A percentile compares a stretch with the other conserved stretches of the same genome.
Evolutionary conservation across 53 echinoderm and acorn worm genomes (phyloP).

Genomic region (Holothuria leucospilota): DNA sequence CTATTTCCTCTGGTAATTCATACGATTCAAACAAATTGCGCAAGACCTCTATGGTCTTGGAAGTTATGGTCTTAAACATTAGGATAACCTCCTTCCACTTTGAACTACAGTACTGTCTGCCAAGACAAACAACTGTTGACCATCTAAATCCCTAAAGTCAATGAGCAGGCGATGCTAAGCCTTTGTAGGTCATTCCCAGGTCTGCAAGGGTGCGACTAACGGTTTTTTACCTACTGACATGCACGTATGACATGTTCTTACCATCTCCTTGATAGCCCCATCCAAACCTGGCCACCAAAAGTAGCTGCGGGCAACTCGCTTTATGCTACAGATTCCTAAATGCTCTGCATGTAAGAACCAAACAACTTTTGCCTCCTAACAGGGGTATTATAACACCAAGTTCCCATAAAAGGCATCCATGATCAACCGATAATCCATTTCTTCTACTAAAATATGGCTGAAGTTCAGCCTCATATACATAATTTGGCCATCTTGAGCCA

Average conservation of each 20-base stretch:
- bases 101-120: constrained; percentile 34
- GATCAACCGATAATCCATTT: constrained; percentile 38
- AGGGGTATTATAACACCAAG: constrained; percentile 25
- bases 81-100: constrained; percentile 46
- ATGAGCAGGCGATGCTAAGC: constrained; percentile 59
- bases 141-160: constrained; percentile 50
- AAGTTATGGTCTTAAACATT: constrained; percentile 11
- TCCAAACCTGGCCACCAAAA: too few relatives aligned
- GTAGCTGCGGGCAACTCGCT: constrained; percentile 45
- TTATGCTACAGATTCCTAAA: constrained; percentile 52
- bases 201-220: constrained; percentile 45
- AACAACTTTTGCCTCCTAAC: not conserved
- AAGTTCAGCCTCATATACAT: not conserved
- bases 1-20: constrained; percentile 69
- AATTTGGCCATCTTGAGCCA: not conserved
- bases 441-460: not conserved
- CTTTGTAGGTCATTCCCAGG: constrained; percentile 48
- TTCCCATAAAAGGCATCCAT: constrained; percentile 41
- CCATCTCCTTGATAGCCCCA: constrained; percentile 38
- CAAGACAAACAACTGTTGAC: constrained; percentile 18
- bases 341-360: constrained; percentile 43
- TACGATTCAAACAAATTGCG: constrained; percentile 58
- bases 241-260: not conserved
- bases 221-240: constrained; percentile 7
- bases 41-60: constrained; percentile 46